Evolutionary conservation across 2,888 invertebrate genomes (phyloP).

Genomic region (Homarus gammarus): DNA sequence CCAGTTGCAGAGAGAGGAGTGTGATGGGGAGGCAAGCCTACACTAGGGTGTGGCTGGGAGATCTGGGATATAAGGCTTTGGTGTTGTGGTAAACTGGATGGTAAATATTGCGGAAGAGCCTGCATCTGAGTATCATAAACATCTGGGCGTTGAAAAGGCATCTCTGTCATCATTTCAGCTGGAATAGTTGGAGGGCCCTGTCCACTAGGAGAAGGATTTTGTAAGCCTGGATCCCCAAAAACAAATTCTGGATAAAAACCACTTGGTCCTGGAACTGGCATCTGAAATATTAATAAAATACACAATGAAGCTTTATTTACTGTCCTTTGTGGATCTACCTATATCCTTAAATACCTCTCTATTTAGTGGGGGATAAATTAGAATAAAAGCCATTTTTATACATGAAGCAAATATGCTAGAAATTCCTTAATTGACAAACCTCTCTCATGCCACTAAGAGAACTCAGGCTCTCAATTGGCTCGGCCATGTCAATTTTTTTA

Average conservation of each 20-base stretch:
- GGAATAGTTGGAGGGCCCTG: slow-evolving; percentile 36
- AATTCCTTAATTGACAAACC: too few species aligned
- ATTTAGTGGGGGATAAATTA: too few species aligned
- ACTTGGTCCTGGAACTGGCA: slow-evolving; percentile 43
- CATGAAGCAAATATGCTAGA: too few species aligned
- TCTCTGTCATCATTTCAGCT: slow-evolving; percentile 58
- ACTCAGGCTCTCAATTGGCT: too few species aligned
- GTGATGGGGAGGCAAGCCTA: slow-evolving; percentile 44
- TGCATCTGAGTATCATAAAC: slow-evolving; percentile 57
- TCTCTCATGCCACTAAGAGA: too few species aligned
- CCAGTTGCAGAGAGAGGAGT: slow-evolving; percentile 34
- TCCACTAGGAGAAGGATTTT: slow-evolving; percentile 41
- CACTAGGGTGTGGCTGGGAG: slow-evolving; percentile 33
- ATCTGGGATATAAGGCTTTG: slow-evolving; percentile 53
- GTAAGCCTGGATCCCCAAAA: slow-evolving; percentile 50
- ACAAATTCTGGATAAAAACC: slow-evolving; percentile 57
- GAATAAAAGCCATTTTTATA: too few species aligned
- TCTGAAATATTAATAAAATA: slow-evolving; percentile 24
- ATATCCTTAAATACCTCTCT: too few species aligned
- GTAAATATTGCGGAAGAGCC: slow-evolving; percentile 51
- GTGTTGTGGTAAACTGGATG: slow-evolving; percentile 59
- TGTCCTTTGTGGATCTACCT: too few species aligned
- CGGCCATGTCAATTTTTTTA: too few species aligned
- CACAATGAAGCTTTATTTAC: too few species aligned
- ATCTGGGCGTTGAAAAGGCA: slow-evolving; percentile 54